These are phyloP conservation scores for Synergus japonicus DNA, from an alignment of 2,888 invertebrate species.

Conservation along the genomic window DNA sequence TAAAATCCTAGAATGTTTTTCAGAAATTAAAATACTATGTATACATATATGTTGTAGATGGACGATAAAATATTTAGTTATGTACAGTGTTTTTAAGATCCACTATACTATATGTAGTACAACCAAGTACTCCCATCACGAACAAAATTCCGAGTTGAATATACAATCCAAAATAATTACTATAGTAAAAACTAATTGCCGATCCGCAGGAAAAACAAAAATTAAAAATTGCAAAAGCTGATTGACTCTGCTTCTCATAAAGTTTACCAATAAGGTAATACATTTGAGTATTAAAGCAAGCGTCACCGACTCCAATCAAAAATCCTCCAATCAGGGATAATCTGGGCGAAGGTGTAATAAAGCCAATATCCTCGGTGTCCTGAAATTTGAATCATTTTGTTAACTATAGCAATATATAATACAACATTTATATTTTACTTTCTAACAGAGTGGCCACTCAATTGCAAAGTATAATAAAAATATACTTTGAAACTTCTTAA, in stretches of 20 bases:
- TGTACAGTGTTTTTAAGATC: slow-evolving; percentile 79
- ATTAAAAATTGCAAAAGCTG: slow-evolving; percentile 98
- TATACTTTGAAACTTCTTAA: no score
- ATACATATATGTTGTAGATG: no score
- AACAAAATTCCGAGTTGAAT: slow-evolving; percentile 86
- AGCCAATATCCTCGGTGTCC: slow-evolving; percentile 79
- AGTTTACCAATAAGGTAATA: slow-evolving; percentile 94
- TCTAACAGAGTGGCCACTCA: no score
- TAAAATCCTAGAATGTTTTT: no score
- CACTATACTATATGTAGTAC: slow-evolving; percentile 86
- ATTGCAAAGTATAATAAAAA: no score
- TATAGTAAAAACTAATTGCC: slow-evolving; percentile 91
- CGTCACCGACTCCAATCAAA: slow-evolving; percentile 96
- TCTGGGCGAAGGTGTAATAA: slow-evolving; percentile 79
- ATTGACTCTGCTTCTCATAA: slow-evolving; percentile 92
- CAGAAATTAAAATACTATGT: no score
- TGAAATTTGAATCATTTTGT: slow-evolving; percentile 56
- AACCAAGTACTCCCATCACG: slow-evolving; percentile 85
- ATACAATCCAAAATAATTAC: slow-evolving; percentile 84
- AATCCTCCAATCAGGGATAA: slow-evolving; percentile 94
- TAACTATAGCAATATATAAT: background rate
- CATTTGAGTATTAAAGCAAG: slow-evolving; percentile 98
- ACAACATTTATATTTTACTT: no score
- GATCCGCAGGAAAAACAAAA: slow-evolving; percentile 92
- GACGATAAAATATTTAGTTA: slow-evolving; percentile 42